phyloP scores from a whole-genome alignment of 2,797 vertebrate species.

The Anabacerthia variegaticeps region DNA sequence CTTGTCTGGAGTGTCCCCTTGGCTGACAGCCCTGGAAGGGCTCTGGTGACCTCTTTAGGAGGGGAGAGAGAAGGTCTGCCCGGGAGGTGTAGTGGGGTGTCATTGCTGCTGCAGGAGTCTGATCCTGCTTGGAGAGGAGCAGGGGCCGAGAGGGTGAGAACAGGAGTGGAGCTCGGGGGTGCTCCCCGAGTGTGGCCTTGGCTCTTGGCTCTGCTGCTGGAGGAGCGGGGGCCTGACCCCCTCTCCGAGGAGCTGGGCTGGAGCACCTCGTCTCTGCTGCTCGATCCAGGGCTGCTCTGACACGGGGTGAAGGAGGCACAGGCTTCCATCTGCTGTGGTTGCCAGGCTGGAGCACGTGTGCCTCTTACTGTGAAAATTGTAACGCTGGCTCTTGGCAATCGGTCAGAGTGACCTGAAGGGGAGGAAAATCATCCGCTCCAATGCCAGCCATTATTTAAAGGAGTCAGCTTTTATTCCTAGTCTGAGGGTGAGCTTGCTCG shows the following conservation, averaged over 20 bases:
- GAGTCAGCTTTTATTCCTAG: not conserved
- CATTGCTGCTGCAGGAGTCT: not conserved
- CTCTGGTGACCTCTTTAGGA: not conserved
- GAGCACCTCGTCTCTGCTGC: not conserved
- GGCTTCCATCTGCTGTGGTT: not conserved
- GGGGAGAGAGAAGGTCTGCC: not conserved
- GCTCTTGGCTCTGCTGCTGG: not conserved
- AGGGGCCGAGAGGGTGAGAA: not conserved
- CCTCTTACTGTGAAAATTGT: not conserved
- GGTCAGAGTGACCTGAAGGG: not conserved
- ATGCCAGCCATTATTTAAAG: not conserved
- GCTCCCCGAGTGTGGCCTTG: rapidly evolving
- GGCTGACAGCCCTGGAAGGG: not conserved
- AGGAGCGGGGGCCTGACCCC: not conserved
- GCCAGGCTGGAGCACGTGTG: not conserved
- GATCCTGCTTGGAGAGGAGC: not conserved
- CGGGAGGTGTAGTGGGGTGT: rapidly evolving
- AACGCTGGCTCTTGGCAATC: not conserved
- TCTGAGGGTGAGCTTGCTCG: not conserved
- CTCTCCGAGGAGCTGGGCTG: not conserved
- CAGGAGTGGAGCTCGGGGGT: not conserved
- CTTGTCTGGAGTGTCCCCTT: not conserved
- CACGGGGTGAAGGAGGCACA: not conserved
- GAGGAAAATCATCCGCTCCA: not conserved
- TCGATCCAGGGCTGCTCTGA: not conserved